phyloP scores from a whole-genome alignment of 53 echinoderm and acorn worm species.

The Antedon mediterranea region DNA sequence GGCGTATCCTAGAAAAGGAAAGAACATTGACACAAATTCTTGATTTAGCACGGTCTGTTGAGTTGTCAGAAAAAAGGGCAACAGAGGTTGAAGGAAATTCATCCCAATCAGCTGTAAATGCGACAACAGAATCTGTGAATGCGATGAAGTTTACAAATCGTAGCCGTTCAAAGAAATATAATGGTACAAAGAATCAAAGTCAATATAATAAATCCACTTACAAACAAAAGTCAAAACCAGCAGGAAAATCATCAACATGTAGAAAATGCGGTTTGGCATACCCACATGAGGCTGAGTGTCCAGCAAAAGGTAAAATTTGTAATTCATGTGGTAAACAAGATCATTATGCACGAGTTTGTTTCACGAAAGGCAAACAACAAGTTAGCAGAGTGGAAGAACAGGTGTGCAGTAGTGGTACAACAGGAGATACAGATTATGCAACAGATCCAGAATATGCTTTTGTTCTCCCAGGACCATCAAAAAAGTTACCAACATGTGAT shows the following conservation, averaged over 20 bases:
- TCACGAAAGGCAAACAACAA: neutral
- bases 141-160: too few species aligned
- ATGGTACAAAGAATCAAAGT: too few species aligned
- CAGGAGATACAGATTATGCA: too few species aligned
- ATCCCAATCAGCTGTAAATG: too few species aligned
- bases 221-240: too few species aligned
- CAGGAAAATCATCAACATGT: neutral
- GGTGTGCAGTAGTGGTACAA: neutral
- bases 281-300: conserved; percentile 17
- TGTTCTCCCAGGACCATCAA: neutral
- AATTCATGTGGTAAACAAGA: conserved; percentile 14
- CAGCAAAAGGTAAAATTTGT: conserved; percentile 20
- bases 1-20: conserved; percentile 12
- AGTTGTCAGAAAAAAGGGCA: too few species aligned
- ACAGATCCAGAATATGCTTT: neutral
- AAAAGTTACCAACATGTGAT: neutral
- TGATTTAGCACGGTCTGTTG: neutral
- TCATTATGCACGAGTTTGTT: conserved; percentile 19
- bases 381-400: neutral
- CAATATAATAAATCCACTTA: too few species aligned
- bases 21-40: neutral
- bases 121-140: neutral
- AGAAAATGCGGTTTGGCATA: conserved; percentile 14
- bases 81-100: too few species aligned
- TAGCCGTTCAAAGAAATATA: too few species aligned